Base-by-base conservation (phyloP, 2,113 vertebrate species). In the Penelope pileata region DNA sequence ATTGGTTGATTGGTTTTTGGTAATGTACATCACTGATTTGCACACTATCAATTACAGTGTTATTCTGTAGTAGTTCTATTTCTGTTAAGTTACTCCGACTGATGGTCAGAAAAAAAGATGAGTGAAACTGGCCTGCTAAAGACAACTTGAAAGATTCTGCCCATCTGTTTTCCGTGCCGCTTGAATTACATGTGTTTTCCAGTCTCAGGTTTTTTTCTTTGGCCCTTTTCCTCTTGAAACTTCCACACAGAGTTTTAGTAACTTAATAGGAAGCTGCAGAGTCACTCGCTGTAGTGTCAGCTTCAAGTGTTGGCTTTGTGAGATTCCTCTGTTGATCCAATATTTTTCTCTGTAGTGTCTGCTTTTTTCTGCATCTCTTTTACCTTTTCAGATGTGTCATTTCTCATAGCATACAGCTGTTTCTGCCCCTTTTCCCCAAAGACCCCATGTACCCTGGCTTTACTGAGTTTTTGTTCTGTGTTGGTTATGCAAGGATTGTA, bases 91-190 rank as follows among this genome's bases (percentile, higher is more conserved):
- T 84, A 75, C 2, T 73, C 63, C 80, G 83, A 86, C 83, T 89
- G 77, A 56, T 80, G 40, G 18, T 48, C 8, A 2, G 27, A 58
- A 66, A 79, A 89, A 69, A 3, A 2, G 27, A 47, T 38, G 36
- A 93, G 54, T 62, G 76, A 90, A 86, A 63, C 50, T 66, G 24
- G 18, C 67, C 81, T 74, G 54, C 75, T 93, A 91, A 92, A 82
- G 78, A 68, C 38, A 59, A 72, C 58, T 82, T 89, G 6, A 85
- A 72, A 89, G 88, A 75, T 40, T 91, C 73, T 91, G 9, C 34
- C 80, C 86, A 53, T 83, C 73, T 96, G 80, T 83, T 93, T 92
- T 54, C 89, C 83, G 30, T 78, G n/a, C 59, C 50, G 38, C 29
- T 68, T 90, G 43, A 95, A 82, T 93, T 64, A 66, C 5, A 1